Evolutionary conservation across 35 echinoderm and acorn worm genomes (phyloP).

Genomic region (Heliocidaris tuberculata): DNA sequence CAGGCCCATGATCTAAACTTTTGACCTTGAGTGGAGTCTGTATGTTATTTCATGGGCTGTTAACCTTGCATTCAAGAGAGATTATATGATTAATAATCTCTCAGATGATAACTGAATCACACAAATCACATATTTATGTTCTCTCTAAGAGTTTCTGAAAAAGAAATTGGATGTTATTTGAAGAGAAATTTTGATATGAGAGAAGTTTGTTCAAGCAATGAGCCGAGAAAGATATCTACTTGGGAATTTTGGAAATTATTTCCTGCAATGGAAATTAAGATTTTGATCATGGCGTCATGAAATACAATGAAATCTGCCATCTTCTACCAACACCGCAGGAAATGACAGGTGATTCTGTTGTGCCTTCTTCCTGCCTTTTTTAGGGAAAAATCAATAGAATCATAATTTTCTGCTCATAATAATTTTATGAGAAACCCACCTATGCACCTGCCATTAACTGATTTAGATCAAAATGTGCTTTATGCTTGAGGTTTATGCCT

Average conservation of each 20-base stretch:
- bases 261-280: neutral
- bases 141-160: neutral
- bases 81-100: neutral
- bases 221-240: neutral
- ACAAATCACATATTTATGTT: neutral
- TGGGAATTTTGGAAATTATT: neutral
- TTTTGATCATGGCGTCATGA: neutral
- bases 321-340: neutral
- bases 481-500: neutral
- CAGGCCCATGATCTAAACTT: neutral
- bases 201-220: neutral
- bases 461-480: neutral
- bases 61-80: neutral
- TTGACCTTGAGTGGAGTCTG: neutral
- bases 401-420: neutral
- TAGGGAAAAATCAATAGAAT: neutral
- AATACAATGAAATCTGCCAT: neutral
- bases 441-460: neutral
- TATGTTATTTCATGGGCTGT: neutral
- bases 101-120: neutral
- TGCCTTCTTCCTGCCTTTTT: neutral
- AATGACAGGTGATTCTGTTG: neutral
- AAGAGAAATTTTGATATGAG: neutral
- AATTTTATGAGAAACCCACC: neutral
- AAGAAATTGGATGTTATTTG: neutral